phyloP scores from a whole-genome alignment of 2,797 vertebrate genomes.

The Lepilemur ruficaudatus region DNA sequence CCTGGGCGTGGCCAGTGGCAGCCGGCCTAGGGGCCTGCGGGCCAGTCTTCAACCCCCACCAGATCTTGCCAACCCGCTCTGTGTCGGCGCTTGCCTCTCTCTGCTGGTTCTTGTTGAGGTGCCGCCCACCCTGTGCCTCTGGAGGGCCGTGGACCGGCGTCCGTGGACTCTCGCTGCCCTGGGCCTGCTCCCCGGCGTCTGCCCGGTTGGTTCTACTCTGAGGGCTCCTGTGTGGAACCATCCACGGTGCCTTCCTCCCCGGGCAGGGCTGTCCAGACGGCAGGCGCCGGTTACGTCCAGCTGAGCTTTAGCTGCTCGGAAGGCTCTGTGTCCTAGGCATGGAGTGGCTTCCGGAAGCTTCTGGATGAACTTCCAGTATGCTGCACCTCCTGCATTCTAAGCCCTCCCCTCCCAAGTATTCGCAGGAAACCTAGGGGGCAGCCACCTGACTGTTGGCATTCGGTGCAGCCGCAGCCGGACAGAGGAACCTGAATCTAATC shows the following conservation, averaged over 20 bases:
- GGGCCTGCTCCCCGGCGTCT: neutral
- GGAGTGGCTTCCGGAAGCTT: neutral
- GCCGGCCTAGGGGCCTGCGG: neutral
- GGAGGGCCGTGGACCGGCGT: neutral
- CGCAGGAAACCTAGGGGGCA: neutral
- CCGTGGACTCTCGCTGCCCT: fast-evolving
- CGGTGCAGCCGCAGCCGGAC: fast-evolving
- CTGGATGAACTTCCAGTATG: neutral
- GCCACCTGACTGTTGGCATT: fast-evolving
- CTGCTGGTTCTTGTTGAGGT: neutral
- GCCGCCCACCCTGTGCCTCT: neutral
- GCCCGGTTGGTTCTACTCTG: neutral
- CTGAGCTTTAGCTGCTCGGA: neutral
- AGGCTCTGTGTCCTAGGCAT: fast-evolving
- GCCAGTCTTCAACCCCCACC: neutral
- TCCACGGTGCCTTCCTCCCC: fast-evolving
- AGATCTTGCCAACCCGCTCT: fast-evolving
- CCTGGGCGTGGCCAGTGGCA: neutral
- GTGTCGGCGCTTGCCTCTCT: neutral
- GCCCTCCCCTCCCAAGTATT: neutral
- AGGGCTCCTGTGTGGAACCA: neutral
- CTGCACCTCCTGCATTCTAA: fast-evolving
- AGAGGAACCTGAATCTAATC: neutral
- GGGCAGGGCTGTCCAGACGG: fast-evolving
- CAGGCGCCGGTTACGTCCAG: neutral